Base-by-base conservation (phyloP, 1,140 invertebrate species). In the Linepithema humile region DNA sequence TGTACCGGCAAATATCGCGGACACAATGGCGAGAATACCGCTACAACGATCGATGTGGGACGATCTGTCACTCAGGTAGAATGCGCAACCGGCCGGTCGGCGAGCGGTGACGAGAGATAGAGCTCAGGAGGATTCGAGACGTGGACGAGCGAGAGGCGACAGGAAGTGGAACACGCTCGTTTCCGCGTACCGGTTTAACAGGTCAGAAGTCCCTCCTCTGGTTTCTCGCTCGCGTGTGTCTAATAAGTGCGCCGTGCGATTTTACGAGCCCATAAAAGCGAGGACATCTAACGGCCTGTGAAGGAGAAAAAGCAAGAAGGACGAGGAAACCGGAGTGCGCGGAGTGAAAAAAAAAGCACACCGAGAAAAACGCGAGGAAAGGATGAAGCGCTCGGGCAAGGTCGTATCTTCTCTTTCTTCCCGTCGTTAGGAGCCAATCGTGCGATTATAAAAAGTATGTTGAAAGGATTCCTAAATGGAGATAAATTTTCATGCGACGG, bases 161-260 rank as follows among this genome's bases (percentile, higher is more conserved):
- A 57, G 75, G 75, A 80, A 80, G 64, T 80, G 64, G 75, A 80
- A 80, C 64, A 70, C 35, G 75, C 23, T 80, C 48, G 50, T 80
- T 69, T 80, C 75, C 75, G 65, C 7, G 64, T 80, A 80, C 75
- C 75, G 75, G 75, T 80, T 80, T 70, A 80, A 80, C 75, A 64
- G 75, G 75, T 80, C 75, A 80, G 64, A 70, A 80, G 26, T 55
- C 17, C n/a, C 75, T 35, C 23, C 6, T 17, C 29, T 10, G 62
- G 45, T 78, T 69, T 69, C 75, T 55, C 26, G 75, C 38, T 80
- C 75, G 75, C 75, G 50, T 57, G 75, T 80, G 35, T 70, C 75
- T 80, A 80, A 80, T 80, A 80, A 80, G 75, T 70, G 75, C 64
- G 67, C 43, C 43, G 59, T 9, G 57, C 64, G 48, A 80, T 80